Conservation (phyloP, 2,797 vertebrate genomes). For the Rhinichthys osculus region DNA sequence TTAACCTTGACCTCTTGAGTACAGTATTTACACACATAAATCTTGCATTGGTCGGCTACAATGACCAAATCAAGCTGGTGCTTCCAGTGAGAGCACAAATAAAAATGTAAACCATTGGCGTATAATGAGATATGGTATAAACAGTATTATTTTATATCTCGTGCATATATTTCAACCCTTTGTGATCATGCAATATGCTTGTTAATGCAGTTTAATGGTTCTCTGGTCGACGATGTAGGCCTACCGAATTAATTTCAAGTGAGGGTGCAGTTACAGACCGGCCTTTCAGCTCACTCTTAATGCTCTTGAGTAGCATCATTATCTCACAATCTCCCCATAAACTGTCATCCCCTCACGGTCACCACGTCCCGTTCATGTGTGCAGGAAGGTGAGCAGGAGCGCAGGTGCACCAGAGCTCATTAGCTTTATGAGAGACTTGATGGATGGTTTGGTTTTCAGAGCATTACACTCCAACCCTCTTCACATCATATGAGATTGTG, state of each 20-base stretch:
- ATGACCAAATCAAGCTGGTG: slow-evolving; percentile 1
- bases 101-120: background rate
- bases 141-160: background rate
- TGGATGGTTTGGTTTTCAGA: slow-evolving; percentile 33
- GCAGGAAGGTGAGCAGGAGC: slow-evolving; percentile 20
- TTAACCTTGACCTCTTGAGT: background rate
- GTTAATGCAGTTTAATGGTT: slow-evolving; percentile 5
- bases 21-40: background rate
- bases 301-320: slow-evolving; percentile 20
- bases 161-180: background rate
- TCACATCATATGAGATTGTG: slow-evolving; percentile 29
- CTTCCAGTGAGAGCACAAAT: slow-evolving; percentile 18
- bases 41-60: background rate
- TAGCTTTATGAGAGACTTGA: slow-evolving; percentile 47
- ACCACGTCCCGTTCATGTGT: background rate
- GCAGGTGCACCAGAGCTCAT: slow-evolving; percentile 49
- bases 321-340: background rate
- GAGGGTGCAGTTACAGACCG: background rate
- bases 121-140: background rate
- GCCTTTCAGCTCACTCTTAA: background rate
- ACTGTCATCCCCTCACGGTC: slow-evolving; percentile 34
- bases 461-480: slow-evolving; percentile 27
- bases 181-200: background rate
- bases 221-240: background rate
- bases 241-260: background rate